Base-by-base conservation (phyloP, 2,888 invertebrate species). In the Tinea semifulvella region DNA sequence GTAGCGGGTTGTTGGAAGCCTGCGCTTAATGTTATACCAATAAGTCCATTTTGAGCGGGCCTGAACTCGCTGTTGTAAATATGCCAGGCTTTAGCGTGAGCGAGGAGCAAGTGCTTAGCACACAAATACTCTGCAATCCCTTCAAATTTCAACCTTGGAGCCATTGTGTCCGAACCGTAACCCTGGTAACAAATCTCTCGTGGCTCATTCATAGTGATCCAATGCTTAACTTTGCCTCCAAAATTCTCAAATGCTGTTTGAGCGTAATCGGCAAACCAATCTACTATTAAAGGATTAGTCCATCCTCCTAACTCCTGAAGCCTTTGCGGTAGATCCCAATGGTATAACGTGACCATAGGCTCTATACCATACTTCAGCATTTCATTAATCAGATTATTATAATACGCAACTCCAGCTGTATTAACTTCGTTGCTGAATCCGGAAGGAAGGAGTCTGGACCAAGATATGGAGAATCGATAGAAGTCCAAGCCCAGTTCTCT, bases 391-490 rank as follows among this genome's bases (percentile, higher is more conserved):
- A 90, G 58, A 14, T 81, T 67, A 50, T 84, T 84, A 63, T 91
- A 91, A 60, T 88, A 88, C 2, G 77, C 57, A 0, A 90, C 58
- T 3, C 88, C 90, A 0, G 68, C 66, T 44, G 70, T 56, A 57
- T 87, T 90, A 13, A 87, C 56, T 43, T 65, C 58, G 47, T 82
- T 65, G 0, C 65, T 43, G 42, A 74, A 72, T 1, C 87, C 88
- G 31, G 74, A 76, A 0, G 89, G 88, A n/a, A 89, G 59, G 6
- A 90, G 71, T 44, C 90, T 68, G 0, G 85, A 53, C 90, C 89
- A 90, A 0, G 87, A 82, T 28, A 87, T 61, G 2, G 86, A 86
- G 60, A 87, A 86, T 27, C 83, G 63, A 53, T 85, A 86, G 54
- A 80, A 82, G 47, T 84, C 58, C 0, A 85, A 56, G 3, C 75